These are phyloP conservation scores for Ostrea denselamellosa DNA, from an alignment of 1,140 invertebrate genomes.

Conservation along the genomic window DNA sequence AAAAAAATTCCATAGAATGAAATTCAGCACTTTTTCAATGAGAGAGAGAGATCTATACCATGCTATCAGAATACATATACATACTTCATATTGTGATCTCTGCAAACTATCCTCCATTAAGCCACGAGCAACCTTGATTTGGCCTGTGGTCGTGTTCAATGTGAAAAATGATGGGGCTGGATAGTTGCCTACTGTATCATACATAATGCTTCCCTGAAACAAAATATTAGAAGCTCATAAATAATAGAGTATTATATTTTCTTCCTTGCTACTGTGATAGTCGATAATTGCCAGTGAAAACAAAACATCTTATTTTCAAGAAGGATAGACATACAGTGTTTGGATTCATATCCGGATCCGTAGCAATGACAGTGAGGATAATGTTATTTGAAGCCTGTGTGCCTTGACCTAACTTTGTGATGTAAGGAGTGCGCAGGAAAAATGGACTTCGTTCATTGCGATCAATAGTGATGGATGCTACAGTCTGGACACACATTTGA, in stretches of 20 bases:
- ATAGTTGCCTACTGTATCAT: constrained; percentile 62
- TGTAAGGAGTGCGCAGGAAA: constrained; percentile 1
- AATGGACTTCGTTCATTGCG: constrained; percentile 35
- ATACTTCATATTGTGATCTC: constrained; percentile 49
- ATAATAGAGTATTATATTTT: no score
- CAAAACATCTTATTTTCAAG: not conserved
- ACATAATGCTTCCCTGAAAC: constrained; percentile 57
- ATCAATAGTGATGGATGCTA: constrained; percentile 48
- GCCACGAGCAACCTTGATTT: constrained; percentile 88
- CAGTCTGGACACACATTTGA: constrained; percentile 43
- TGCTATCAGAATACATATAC: not conserved
- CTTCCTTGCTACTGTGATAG: no score
- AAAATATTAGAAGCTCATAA: not conserved
- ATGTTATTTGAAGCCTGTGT: not conserved
- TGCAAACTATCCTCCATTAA: constrained; percentile 87
- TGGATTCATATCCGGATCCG: constrained; percentile 56
- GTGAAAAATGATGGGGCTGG: constrained; percentile 82
- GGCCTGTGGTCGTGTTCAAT: constrained; percentile 90
- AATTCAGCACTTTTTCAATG: not conserved
- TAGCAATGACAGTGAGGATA: constrained; percentile 51
- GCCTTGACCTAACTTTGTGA: constrained; percentile 21
- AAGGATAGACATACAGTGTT: not conserved
- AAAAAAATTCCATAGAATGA: not conserved
- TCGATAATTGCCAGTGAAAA: no score
- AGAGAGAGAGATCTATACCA: not conserved